Evolutionary conservation across 2,113 vertebrate genomes (phyloP), one percentile per base, ranked within the genome.

Genomic region (Pomatorhinus ruficollis): DNA sequence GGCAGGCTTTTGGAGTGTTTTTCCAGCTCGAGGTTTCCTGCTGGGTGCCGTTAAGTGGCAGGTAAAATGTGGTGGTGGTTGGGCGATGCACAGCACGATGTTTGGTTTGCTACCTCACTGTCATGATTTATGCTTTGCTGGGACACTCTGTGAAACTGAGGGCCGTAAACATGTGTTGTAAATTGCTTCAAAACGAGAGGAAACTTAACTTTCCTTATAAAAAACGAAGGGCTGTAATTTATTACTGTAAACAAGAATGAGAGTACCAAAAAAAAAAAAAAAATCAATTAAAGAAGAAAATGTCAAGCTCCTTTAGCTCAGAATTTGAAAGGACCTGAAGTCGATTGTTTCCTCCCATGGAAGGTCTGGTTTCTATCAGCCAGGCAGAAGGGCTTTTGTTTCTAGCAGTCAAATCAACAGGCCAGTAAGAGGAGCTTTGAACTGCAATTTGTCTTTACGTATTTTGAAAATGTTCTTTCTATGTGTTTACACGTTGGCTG

Each of bases 371-470:
- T 97, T 97, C 95, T 84, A 96, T 97, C 97, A 97, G 53, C 17
- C 53, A 71, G 72, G 95, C 83, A 96, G 95, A 94, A 56, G 42
- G 71, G 76, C 88, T 96, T 97, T 97, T 97, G 93, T 96, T 96
- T 96, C 88, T 83, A 81, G 86, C 93, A 92, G 86, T 71, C 96
- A 93, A 96, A 97, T 97, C 93, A 95, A 90, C 93, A 93, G 91
- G 92, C 93, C 83, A 89, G 88, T 74, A 68, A 91, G 95, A 94
- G 94, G 39, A 79, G 85, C 94, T 97, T 97, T 97, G 96, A 97
- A 97, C 92, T 97, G 95, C 92, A 96, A 97, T 97, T 97, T 97
- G 97, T 97, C 97, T 96, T 93, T 96, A 87, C 60, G 92, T 94
- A 93, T 97, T 97, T 95, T 15, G 86, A 96, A 95, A 94, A 96